Evolutionary conservation across 92 coral and sea anemone species (phyloP).

Genomic region (Anthopleura xanthogrammica): DNA sequence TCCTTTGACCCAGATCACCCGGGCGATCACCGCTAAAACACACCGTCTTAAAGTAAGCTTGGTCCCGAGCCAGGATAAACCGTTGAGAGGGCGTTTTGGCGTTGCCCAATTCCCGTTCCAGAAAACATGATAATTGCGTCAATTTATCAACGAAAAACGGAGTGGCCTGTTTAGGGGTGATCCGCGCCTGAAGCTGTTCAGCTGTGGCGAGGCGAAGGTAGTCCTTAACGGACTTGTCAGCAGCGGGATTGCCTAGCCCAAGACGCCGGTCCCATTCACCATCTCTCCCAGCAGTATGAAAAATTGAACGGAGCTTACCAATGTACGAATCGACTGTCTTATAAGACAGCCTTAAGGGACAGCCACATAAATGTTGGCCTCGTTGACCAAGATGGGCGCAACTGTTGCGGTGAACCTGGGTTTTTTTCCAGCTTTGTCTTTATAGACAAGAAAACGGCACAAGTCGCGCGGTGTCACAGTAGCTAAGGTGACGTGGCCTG

Average conservation of each 20-base stretch:
- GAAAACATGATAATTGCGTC: constrained; percentile 7
- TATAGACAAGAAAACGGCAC: constrained; percentile 51
- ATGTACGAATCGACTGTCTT: constrained; percentile 48
- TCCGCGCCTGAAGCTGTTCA: constrained; percentile 51
- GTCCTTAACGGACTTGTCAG: constrained; percentile 44
- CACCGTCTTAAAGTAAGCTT: constrained; percentile 38
- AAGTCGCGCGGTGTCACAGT: constrained; percentile 29
- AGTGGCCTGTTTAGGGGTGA: constrained; percentile 61
- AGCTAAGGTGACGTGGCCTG: constrained; percentile 30
- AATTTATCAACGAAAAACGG: constrained; percentile 56
- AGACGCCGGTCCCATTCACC: constrained; percentile 54
- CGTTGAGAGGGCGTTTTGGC: constrained; percentile 19
- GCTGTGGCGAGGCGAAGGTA: constrained; percentile 41
- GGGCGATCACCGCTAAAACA: constrained; percentile 43
- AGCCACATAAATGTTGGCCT: constrained; percentile 25
- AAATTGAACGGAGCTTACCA: constrained; percentile 39
- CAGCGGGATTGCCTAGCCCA: constrained; percentile 56
- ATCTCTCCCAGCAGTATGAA: constrained; percentile 45
- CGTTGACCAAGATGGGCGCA: constrained; percentile 35
- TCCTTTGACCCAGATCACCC: constrained; percentile 30
- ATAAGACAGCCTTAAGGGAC: constrained; percentile 42
- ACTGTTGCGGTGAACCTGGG: constrained; percentile 46
- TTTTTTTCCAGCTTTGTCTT: constrained; percentile 48
- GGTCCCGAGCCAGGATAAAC: constrained; percentile 36
- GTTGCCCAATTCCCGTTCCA: constrained; percentile 27